These are phyloP conservation scores for Chrysomallon squamiferum DNA, from an alignment of 1,140 invertebrate species.

Conservation along the genomic window DNA sequence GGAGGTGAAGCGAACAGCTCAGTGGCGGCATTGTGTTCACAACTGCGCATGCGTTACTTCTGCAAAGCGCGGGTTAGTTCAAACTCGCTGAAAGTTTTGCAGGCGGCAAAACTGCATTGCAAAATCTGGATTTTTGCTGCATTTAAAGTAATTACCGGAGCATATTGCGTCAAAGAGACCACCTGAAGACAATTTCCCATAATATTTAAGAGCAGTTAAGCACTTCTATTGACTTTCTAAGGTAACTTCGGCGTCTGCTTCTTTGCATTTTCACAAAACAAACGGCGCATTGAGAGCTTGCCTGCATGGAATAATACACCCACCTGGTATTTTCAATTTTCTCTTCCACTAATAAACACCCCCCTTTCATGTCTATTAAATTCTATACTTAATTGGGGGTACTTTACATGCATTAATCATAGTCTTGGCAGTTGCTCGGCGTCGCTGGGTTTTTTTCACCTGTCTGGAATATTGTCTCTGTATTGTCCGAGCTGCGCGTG, in stretches of 20 bases:
- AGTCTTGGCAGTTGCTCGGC: constrained; percentile 20
- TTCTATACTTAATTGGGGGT: constrained; percentile 52
- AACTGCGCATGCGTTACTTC: constrained; percentile 3
- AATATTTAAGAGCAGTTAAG: constrained; percentile 6
- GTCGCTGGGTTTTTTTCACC: constrained; percentile 38
- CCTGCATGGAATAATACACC: constrained; percentile 4
- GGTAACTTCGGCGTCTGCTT: neutral
- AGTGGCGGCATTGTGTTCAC: constrained; percentile 4
- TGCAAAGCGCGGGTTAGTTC: constrained; percentile 1
- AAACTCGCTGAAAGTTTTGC: neutral
- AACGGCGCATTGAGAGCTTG: constrained; percentile 5
- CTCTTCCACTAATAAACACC: constrained; percentile 41
- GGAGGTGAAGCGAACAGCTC: neutral
- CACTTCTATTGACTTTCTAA: constrained; percentile 8
- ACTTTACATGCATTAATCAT: constrained; percentile 44
- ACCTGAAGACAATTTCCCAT: neutral
- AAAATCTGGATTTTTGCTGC: neutral
- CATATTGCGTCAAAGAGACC: neutral
- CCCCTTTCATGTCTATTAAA: constrained; percentile 54
- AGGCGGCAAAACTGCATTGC: neutral
- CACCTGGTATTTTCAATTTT: constrained; percentile 43
- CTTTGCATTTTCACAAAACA: constrained; percentile 6
- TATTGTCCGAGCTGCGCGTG: constrained; percentile 42
- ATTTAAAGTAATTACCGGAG: constrained; percentile 3
- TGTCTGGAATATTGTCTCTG: constrained; percentile 29